Evolutionary conservation across 2,113 vertebrate genomes (phyloP), one percentile per base, ranked within the genome.

Genomic region (Neolamprologus devosi): DNA sequence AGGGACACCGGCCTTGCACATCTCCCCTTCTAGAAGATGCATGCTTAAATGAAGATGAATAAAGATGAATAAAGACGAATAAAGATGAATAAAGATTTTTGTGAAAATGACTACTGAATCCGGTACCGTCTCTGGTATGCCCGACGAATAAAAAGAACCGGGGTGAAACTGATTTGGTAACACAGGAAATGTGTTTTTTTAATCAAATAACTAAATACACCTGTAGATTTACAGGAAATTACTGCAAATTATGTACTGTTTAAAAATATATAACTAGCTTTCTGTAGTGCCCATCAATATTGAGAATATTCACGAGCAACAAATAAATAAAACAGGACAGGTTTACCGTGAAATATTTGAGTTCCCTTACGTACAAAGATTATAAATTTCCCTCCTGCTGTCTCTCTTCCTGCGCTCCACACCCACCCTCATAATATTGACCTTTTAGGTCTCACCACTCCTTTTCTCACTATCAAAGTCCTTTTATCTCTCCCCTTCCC

Each of bases 401-500:
- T 45, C 26, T 49, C n/a, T 58, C 49, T 3, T 8, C 4, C n/a
- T n/a, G 8, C 17, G 11, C 9, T 9, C 55, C 75, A 21, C 33
- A 21, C 19, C n/a, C 49, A 16, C 79, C 68, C 54, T 57, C 1
- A 1, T 30, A 23, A 14, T 17, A n/a, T 8, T 89, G 82, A 90
- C 89, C 83, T 92, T 90, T 79, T 63, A 86, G 68, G 8, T 70
- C 45, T 49, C 86, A 16, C 63, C 53, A 19, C 65, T 88, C 79
- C 51, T 85, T 90, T 88, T 90, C 87, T 93, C 90, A 85, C 83
- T 82, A 85, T 91, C 85, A 63, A 82, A 49, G 35, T 70, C 81
- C 54, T 84, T 83, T 84, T 85, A 37, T 88, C 90, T 87, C 49
- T 87, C 83, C 60, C 65, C 84, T 85, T 58, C 86, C 92, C 87